Base-by-base conservation (phyloP, 2,113 vertebrate species). In the Gobio gobio region DNA sequence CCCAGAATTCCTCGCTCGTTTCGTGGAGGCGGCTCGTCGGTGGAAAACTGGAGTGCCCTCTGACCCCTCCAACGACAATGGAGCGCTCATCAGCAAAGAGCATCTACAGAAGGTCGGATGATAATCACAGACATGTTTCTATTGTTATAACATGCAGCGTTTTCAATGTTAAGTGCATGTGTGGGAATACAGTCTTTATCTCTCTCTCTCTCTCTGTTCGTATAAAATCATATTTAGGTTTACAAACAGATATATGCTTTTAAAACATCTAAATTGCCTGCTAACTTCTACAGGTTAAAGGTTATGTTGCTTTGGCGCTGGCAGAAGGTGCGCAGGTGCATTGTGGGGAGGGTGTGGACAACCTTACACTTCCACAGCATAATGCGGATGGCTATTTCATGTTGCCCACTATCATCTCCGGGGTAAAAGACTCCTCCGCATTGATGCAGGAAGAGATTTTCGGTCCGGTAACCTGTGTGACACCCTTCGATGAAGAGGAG, bases 371-470 rank as follows among this genome's bases (percentile, higher is more conserved):
- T 7, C 95, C 96, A 0, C 0, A 88, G 40, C 77, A 26, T 86
- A 96, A 98, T 83, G 84, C 90, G 49, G 91, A 87, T 1, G 98
- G 98, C 83, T 99, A 98, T 90, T 99, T 97, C 88, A 97, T 99
- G 96, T 92, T 94, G 22, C 95, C 97, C 22, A 99, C 98, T 0
- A 92, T 99, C 83, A 96, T 99, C 91, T 88, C 95, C 0, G 96
- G 94, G 75, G 66, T 98, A 8, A 90, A 93, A 3, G 96, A 99
- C 79, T 91, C 93, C 40, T 99, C 97, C 40, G 90, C 92, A 14
- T 95, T 97, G 90, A 99, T 97, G 97, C 97, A 97, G 92, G 97
- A 99, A 89, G 98, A 99, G 94, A 99, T 99, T 89, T 99, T 99
- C 78, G 98, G 98, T 20, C 98, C 98, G 0, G 96, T 99, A 90